Evolutionary conservation across 1,140 invertebrate species (phyloP), one percentile per base, ranked within the genome.

Genomic region (Sminthurides bifidus): DNA sequence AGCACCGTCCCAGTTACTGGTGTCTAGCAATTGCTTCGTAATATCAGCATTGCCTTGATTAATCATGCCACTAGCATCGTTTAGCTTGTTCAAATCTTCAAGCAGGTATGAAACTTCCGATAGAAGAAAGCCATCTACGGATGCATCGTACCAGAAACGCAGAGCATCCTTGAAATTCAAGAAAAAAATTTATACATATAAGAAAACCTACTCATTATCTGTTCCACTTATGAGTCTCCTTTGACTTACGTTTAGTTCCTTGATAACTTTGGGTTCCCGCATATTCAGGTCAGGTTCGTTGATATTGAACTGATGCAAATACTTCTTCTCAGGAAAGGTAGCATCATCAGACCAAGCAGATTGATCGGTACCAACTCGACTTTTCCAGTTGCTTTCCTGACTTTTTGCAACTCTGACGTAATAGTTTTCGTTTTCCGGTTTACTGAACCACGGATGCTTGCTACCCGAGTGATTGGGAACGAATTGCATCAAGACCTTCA

Each of bases 61-160:
- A 24, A 38, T 55, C 6, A 35, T 48, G 8, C 43, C 51, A 12
- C 38, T 31, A 0, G 12, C 1, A 29, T 59, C 43, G 15, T 49
- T 31, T 6, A 60, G 49, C 33, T 53, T 48, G 30, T 21, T 44
- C 38, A 65, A 30, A 68, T 82, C 77, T 54, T 84, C 77, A 1
- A 82, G 68, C 46, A 85, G 70, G 65, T 78, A 77, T 19, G 77
- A 77, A 0, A 76, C 79, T 48, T 80, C 76, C n/a, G 73, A 75
- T 19, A 91, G 67, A 63, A 82, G 77, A 65, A 92, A 81, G 15
- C 87, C 89, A 59, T 72, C 74, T 1, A 85, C 80, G 6, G 85
- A 86, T 26, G 78, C 72, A 19, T 77, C 68, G 21, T 87, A 57
- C 77, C 86, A 86, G 59, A 77, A 76, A 29, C 71, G 72, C 0